Base-by-base conservation (phyloP, 2,888 invertebrate genomes). In the Volucella inflata region DNA sequence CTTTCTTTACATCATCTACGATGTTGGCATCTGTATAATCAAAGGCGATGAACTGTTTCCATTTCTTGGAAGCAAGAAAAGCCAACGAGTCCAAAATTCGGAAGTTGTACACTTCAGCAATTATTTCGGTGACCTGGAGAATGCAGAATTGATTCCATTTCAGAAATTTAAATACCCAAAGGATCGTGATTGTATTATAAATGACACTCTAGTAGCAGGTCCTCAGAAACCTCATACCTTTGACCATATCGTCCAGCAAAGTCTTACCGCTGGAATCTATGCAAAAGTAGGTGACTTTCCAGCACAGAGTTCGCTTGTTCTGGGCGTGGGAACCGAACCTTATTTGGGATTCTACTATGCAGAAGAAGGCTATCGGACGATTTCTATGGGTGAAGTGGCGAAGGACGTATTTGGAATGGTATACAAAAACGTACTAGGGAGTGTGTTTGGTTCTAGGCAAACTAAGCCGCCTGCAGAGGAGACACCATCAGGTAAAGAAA, bases 261-360 rank as follows among this genome's bases (percentile, higher is more conserved):
- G 90, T 81, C 87, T 92, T 10, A 88, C 89, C 9, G 87, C 88
- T 40, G 92, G 92, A 2, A 91, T 91, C 55, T 91, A 89, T 83
- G 90, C 91, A 12, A 95, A 94, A 91, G 95, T 95, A 85, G 93
- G 95, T 57, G 94, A 95, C 6, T 94, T 95, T 77, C 96, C 97
- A 0, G 95, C 96, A 1, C 95, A 96, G 68, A 95, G 95, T 82
- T 95, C 95, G 17, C 93, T 97, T 62, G 95, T 97, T 46, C 91
- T 97, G 51, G 95, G 95, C 10, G 95, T 95, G 9, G 98, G 98
- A 0, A 94, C 94, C 8, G 95, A 95, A 80, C 98, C 98, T 0
- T 98, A 95, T 92, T 91, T 97, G 78, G 97, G 97, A 1, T 98
- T 97, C 92, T 98, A 97, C 92, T 96, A 96, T 92, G 97, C 97